Evolutionary conservation across 2,888 invertebrate species (phyloP), one percentile per base, ranked within the genome.

Genomic region (Horisme vitalbata): DNA sequence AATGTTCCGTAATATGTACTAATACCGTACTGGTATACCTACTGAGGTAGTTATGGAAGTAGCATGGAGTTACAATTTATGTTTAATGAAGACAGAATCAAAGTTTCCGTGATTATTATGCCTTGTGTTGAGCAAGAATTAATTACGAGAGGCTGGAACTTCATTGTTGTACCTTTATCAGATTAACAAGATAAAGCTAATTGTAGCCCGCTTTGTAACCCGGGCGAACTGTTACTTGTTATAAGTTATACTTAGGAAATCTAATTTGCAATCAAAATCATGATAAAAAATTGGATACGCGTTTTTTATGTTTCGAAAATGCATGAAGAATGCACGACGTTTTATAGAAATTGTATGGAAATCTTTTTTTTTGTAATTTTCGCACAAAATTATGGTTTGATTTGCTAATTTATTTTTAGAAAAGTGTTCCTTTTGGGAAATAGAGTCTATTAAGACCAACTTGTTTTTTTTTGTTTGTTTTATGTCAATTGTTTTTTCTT

Each of bases 151-250:
- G 46, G 43, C 47, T 33, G 15, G 30, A 18, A 26, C 36, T 49
- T 36, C 35, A 44, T 38, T 52, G 46, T 52, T 38, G 30, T 46
- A n/a, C n/a, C n/a, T n/a, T 23, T 48, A 31, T 10, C 30, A 49
- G 44, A 48, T 43, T 49, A 50, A 53, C 49, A 45, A 47, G 55
- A 30, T 45, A 18, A 12, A 33, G 28, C 23, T 20, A 35, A 45
- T 32, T 49, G 21, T 46, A 44, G 32, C 20, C 9, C 13, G 13
- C 18, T 14, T 23, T 28, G 20, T 23, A 23, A 9, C 9, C 7
- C 14, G 9, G 10, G 23, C 9, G 4, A 10, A 31, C 24, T 32
- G 26, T 10, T 39, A 20, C 9, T 12, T 13, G 20, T 37, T 38
- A n/a, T n/a, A n/a, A n/a, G 23, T 38, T 12, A 26, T 21, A 2